Conservation (phyloP, 2,113 vertebrate species). For the Toxotes jaculatrix region DNA sequence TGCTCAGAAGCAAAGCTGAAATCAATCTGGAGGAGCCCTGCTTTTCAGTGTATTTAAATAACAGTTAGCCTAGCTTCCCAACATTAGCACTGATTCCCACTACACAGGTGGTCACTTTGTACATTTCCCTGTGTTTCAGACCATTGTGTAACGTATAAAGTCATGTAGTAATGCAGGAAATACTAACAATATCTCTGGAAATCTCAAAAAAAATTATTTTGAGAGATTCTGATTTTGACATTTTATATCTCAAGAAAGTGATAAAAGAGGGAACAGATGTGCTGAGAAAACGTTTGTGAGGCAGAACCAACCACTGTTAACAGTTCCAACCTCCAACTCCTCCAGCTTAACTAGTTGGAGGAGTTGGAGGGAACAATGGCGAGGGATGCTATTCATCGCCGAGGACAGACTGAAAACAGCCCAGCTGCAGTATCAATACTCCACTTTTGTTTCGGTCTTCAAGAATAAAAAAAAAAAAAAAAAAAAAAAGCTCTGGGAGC, state of each 20-base stretch:
- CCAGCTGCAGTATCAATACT: slow-evolving; percentile 12
- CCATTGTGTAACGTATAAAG: too few relatives aligned
- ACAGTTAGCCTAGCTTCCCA: not conserved
- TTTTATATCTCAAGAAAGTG: not conserved
- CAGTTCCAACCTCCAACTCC: slow-evolving; percentile 10
- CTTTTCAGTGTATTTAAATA: too few relatives aligned
- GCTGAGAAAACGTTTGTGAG: not conserved
- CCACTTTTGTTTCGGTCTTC: slow-evolving; percentile 42
- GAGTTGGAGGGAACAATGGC: slow-evolving; percentile 13
- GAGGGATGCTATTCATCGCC: slow-evolving; percentile 38
- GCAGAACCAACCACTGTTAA: not conserved
- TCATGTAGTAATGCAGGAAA: too few relatives aligned
- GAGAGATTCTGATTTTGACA: not conserved
- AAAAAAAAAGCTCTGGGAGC: slow-evolving; percentile 12
- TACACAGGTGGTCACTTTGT: not conserved
- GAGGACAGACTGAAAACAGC: slow-evolving; percentile 34
- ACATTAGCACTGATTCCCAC: not conserved
- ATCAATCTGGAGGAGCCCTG: not conserved
- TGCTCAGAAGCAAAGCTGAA: not conserved
- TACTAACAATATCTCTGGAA: too few relatives aligned
- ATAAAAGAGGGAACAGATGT: too few relatives aligned
- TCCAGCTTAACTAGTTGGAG: slow-evolving; percentile 31
- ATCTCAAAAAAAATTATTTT: too few relatives aligned
- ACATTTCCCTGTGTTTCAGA: too few relatives aligned
- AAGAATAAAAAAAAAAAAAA: slow-evolving; percentile 10